phyloP scores from a whole-genome alignment of 2,888 invertebrate species.

The Conus canariensis region DNA sequence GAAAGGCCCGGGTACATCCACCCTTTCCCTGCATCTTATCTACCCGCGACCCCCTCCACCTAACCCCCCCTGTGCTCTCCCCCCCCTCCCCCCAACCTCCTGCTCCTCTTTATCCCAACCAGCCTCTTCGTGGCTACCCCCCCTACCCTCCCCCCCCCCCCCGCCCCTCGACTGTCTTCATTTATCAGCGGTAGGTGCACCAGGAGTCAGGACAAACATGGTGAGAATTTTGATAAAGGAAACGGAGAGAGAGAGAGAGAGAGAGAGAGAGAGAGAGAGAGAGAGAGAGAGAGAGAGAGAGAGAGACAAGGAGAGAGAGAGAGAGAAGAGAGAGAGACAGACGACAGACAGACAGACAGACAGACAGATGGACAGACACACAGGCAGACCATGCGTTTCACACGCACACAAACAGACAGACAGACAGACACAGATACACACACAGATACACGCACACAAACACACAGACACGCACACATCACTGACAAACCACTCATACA shows the following conservation, averaged over 20 bases:
- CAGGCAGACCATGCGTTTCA: not conserved
- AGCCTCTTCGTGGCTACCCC: too few species aligned
- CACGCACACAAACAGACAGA: not conserved
- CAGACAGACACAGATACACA: not conserved
- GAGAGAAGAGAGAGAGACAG: not conserved
- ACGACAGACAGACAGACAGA: not conserved
- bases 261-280: not conserved
- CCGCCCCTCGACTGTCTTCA: not conserved
- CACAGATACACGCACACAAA: not conserved
- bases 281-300: too few species aligned
- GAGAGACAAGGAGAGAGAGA: not conserved
- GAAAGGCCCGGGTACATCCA: not conserved
- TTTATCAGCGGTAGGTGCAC: too few species aligned
- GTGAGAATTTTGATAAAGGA: too few species aligned
- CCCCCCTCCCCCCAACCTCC: too few species aligned
- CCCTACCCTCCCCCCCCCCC: not conserved
- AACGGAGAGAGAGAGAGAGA: constrained; percentile 1
- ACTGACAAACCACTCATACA: too few species aligned
- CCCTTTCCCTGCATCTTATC: too few species aligned
- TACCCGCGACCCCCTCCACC: not conserved
- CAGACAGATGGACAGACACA: not conserved
- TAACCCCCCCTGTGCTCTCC: too few species aligned
- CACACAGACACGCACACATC: not conserved
- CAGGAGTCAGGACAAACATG: too few species aligned
- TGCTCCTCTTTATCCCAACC: too few species aligned